Evolutionary conservation across 1,140 invertebrate species (phyloP).

Genomic region (Chionoecetes opilio): DNA sequence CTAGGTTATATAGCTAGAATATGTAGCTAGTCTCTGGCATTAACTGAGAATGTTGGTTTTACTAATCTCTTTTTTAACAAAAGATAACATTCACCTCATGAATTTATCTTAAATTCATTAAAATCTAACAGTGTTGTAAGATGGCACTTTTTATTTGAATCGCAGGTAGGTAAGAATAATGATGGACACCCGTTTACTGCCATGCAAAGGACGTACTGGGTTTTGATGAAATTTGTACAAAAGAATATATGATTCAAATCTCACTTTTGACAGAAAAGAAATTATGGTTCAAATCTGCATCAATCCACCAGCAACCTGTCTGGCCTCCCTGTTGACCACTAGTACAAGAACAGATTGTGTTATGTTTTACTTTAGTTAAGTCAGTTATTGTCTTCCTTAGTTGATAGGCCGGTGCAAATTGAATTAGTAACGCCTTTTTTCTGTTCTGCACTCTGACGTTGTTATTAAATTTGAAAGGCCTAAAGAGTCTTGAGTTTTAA

Average conservation of each 20-base stretch:
- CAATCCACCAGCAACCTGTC: background rate
- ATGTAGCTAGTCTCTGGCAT: constrained; percentile 79
- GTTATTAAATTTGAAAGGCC: constrained; percentile 40
- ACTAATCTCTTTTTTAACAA: constrained; percentile 71
- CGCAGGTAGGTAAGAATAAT: background rate
- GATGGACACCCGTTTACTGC: background rate
- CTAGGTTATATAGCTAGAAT: constrained; percentile 68
- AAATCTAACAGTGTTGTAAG: background rate
- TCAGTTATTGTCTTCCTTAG: constrained; percentile 69
- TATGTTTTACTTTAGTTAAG: constrained; percentile 68
- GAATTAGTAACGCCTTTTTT: background rate
- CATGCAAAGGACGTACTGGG: too few species aligned
- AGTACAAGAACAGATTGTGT: constrained; percentile 69
- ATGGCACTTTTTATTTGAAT: background rate
- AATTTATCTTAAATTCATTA: background rate
- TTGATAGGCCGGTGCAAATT: constrained; percentile 56
- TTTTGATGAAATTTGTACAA: constrained; percentile 22
- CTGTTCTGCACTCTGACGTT: background rate
- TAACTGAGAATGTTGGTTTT: constrained; percentile 71
- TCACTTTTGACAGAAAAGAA: background rate
- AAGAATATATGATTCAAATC: background rate
- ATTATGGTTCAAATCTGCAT: constrained; percentile 2
- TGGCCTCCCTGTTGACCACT: constrained; percentile 45
- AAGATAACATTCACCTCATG: constrained; percentile 51
- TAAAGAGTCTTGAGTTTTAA: background rate